Base-by-base conservation (phyloP, 2,113 vertebrate species). In the Petroica traversi region DNA sequence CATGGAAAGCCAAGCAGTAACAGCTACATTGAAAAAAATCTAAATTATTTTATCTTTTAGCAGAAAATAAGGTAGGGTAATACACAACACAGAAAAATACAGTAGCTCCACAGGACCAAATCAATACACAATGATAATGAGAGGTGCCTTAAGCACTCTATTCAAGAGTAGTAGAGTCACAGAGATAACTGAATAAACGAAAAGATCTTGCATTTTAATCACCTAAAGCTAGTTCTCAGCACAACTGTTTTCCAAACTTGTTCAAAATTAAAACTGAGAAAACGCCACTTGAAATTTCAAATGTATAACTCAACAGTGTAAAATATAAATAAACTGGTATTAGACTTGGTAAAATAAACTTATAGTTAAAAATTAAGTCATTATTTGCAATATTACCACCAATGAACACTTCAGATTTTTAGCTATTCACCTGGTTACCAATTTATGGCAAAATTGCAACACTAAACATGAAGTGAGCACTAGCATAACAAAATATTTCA, bases 401-500 rank as follows among this genome's bases (percentile, higher is more conserved):
- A 45, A 91, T 89, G 87, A 98, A 97, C 48, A 98, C 96, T 96
- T 98, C 89, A 82, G 96, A 98, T 57, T 97, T 96, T n/a, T 97
- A 97, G 31, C 95, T 98, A 74, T 98, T 98, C 76, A 98, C 96
- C 59, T 98, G 97, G 48, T 98, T 97, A 81, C 98, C 97, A 91
- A 94, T 98, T 94, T 95, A 72, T n/a, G n/a, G n/a, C n/a, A n/a
- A n/a, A n/a, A n/a, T 90, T 98, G 86, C 67, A 97, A 97, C 62
- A 84, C 51, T 69, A 89, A 91, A 66, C 5, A 66, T 10, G 34
- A 79, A 73, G 85, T 22, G 8, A 31, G 36, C 26, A 72, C 5
- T 31, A 40, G n/a, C 29, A 40, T 29, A 52, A 52, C 25, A 41
- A 51, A 66, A 84, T 11, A 69, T 18, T 63, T 48, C 61, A 69